Percentiles rank a stretch among this genome's conserved stretches.
Conservation (phyloP, 2,797 vertebrate species). For the Tapirus indicus region DNA sequence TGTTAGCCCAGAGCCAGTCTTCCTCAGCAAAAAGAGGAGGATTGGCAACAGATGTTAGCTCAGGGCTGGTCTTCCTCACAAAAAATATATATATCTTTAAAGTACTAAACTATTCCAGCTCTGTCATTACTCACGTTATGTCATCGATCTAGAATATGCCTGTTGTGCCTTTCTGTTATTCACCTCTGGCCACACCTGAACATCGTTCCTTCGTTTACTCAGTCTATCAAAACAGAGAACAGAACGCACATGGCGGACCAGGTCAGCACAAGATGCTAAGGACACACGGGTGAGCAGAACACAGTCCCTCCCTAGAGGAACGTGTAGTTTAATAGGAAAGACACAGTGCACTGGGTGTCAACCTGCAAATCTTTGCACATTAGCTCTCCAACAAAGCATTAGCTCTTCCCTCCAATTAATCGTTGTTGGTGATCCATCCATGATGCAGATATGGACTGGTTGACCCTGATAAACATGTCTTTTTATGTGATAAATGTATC, state of each 20-base stretch:
- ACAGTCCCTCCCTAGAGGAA: neutral
- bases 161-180: neutral
- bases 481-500: neutral
- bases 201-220: neutral
- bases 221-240: neutral
- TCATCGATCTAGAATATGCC: neutral
- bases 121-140: neutral
- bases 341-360: fast-evolving
- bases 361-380: neutral
- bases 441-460: too few relatives aligned
- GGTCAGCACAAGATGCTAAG: neutral
- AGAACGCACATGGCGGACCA: neutral
- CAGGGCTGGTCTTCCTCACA: too few relatives aligned
- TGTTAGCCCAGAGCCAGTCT: too few relatives aligned
- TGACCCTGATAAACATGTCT: neutral
- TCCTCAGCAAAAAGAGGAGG: too few relatives aligned
- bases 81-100: neutral
- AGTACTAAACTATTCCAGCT: neutral
- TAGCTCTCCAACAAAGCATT: too few relatives aligned
- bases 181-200: neutral
- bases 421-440: neutral
- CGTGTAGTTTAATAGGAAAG: neutral
- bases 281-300: neutral
- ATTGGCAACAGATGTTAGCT: too few relatives aligned
- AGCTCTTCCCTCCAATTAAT: neutral